Base-by-base conservation (phyloP, 2,797 vertebrate genomes). In the Spinus olivaceus region DNA sequence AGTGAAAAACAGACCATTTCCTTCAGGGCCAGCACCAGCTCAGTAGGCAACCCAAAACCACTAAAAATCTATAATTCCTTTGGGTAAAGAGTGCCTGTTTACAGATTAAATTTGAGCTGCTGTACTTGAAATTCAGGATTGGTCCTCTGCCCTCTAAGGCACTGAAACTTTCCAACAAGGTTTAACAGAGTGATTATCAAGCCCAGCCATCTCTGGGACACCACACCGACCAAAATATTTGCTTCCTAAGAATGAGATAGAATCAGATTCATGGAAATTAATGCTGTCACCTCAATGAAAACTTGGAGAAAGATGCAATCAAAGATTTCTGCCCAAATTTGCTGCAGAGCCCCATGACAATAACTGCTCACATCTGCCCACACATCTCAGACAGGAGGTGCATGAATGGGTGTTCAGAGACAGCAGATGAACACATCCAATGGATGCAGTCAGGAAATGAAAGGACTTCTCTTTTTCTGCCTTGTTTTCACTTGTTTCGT, bases 201-300 rank as follows among this genome's bases (percentile, higher is more conserved):
- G 46, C 15, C 24, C 77, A 86, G 90, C 42, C 89, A 83, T 91
- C 85, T 91, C 73, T 67, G 81, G 89, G 84, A 94, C 78, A 88
- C 41, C 61, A 59, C 49, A 56, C 32, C 28, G 69, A 83, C 83
- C 84, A 81, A 97, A 96, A 92, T 80, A 85, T 69, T 84, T 89
- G 30, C 64, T 87, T 92, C 82, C 81, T 74, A 81, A 79, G 56
- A 81, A 82, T 16, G 46, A 93, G 94, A 95, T 89, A 81, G 73
- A 77, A 88, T 93, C 82, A 46, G 60, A 69, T 72, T 64, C 47
- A 61, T 92, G 87, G 95, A 97, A 94, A 97, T 95, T 33, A 96
- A 88, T 92, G 79, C 50, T 85, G 86, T 74, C 86, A 86, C 74
- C 81, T 86, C 89, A 89, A 94, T 96, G 88, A 89, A 91, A 89